phyloP scores from a whole-genome alignment of 64 coral and sea anemone genomes.

The Actinia equina region DNA sequence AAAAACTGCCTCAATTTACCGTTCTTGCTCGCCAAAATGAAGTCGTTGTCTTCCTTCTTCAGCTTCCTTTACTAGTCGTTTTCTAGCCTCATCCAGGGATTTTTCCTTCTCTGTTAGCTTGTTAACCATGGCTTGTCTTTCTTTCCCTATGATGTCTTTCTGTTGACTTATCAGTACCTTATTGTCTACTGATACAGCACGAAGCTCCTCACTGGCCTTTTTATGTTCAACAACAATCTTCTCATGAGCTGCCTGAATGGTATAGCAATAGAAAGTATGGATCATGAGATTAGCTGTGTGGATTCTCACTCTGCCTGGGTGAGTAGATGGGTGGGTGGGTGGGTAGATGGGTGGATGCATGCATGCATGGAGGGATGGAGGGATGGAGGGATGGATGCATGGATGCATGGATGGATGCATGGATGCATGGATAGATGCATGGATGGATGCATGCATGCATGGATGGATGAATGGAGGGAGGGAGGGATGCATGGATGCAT shows the following conservation, averaged over 20 bases:
- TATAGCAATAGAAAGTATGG: neutral
- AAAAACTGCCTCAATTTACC: slow-evolving; percentile 20
- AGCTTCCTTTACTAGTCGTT: slow-evolving; percentile 65
- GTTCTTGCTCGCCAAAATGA: slow-evolving; percentile 55
- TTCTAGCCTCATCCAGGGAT: slow-evolving; percentile 58
- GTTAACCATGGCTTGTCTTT: slow-evolving; percentile 47
- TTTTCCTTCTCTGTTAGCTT: slow-evolving; percentile 74
- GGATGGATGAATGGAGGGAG: too few species aligned
- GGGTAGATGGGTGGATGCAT: too few species aligned
- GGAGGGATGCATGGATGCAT: too few species aligned
- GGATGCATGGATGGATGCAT: too few species aligned
- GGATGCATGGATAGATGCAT: too few species aligned
- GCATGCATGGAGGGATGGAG: too few species aligned
- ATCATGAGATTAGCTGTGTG: neutral
- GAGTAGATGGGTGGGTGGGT: too few species aligned
- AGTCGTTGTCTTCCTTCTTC: slow-evolving; percentile 55
- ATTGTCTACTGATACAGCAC: slow-evolving; percentile 72
- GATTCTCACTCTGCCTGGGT: too few species aligned
- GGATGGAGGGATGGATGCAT: too few species aligned
- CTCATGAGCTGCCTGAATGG: slow-evolving; percentile 55
- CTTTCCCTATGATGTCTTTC: slow-evolving; percentile 60
- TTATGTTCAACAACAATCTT: slow-evolving; percentile 65
- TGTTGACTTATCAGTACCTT: slow-evolving; percentile 88
- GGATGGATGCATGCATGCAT: too few species aligned
- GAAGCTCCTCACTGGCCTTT: slow-evolving; percentile 49